Evolutionary conservation across 2,888 invertebrate species (phyloP).

Genomic region (Rhamphomyia laevipes): DNA sequence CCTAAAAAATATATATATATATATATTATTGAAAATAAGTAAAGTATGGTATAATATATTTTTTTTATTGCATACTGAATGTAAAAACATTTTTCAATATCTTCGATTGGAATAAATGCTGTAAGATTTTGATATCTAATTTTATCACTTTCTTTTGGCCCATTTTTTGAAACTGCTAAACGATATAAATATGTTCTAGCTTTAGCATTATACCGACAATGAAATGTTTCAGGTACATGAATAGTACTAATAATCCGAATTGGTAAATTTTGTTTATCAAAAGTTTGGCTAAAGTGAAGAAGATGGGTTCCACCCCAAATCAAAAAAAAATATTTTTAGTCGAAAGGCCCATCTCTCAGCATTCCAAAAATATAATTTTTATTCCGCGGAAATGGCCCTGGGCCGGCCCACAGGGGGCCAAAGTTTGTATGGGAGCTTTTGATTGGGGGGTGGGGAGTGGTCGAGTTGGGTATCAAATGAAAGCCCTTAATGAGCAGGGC

Average conservation of each 20-base stretch:
- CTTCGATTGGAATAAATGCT: conserved; percentile 50
- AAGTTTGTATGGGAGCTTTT: too few species aligned
- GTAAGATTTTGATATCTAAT: conserved; percentile 31
- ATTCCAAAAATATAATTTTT: too few species aligned
- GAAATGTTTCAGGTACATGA: conserved; percentile 53
- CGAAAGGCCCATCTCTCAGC: too few species aligned
- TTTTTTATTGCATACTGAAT: conserved; percentile 44
- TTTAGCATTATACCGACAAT: conserved; percentile 50
- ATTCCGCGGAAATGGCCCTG: too few species aligned
- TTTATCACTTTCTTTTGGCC: conserved; percentile 14
- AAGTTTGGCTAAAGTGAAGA: too few species aligned
- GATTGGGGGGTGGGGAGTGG: too few species aligned
- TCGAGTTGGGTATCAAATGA: too few species aligned
- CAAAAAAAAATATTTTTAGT: too few species aligned
- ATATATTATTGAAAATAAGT: neutral
- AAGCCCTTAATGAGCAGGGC: too few species aligned
- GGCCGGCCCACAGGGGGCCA: too few species aligned
- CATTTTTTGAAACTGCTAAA: conserved; percentile 43
- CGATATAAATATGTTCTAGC: conserved; percentile 62
- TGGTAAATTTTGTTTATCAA: too few species aligned
- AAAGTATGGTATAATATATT: neutral
- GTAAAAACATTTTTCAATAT: conserved; percentile 49
- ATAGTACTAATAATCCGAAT: conserved; percentile 45
- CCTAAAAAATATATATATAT: conserved; percentile 39
- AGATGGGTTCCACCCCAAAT: too few species aligned